These are phyloP conservation scores for Hapalemur alaotrensis DNA, from an alignment of 2,797 vertebrate genomes.

Conservation along the genomic window DNA sequence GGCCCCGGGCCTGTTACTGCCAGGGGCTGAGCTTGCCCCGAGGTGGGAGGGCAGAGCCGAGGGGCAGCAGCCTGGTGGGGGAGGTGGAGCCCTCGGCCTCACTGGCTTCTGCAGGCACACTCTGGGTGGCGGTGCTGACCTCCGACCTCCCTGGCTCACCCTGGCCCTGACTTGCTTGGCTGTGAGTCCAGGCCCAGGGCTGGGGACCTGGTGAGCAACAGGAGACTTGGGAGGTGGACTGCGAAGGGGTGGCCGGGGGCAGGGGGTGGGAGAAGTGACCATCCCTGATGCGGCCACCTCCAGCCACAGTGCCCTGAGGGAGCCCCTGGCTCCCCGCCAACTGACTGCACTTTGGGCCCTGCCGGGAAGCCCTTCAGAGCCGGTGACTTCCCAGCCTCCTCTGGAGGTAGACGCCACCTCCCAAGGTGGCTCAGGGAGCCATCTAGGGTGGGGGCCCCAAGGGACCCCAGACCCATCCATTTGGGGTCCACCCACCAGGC, in stretches of 20 bases:
- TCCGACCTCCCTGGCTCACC: not conserved
- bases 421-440: too few relatives aligned
- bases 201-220: not conserved
- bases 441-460: fast-evolving
- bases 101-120: not conserved
- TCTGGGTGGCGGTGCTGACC: not conserved
- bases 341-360: not conserved
- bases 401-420: fast-evolving
- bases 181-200: not conserved
- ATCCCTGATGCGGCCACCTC: not conserved
- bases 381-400: not conserved
- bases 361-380: not conserved
- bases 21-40: not conserved
- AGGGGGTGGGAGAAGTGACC: fast-evolving
- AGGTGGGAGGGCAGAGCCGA: not conserved
- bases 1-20: not conserved
- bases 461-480: not conserved
- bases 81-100: not conserved
- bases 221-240: not conserved
- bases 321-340: not conserved
- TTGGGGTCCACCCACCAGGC: fast-evolving
- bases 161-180: not conserved
- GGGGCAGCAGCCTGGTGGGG: not conserved
- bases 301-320: not conserved
- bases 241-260: not conserved